These are phyloP conservation scores for Drosophila parabipectinata DNA, from an alignment of 1,140 invertebrate genomes.

Conservation along the genomic window DNA sequence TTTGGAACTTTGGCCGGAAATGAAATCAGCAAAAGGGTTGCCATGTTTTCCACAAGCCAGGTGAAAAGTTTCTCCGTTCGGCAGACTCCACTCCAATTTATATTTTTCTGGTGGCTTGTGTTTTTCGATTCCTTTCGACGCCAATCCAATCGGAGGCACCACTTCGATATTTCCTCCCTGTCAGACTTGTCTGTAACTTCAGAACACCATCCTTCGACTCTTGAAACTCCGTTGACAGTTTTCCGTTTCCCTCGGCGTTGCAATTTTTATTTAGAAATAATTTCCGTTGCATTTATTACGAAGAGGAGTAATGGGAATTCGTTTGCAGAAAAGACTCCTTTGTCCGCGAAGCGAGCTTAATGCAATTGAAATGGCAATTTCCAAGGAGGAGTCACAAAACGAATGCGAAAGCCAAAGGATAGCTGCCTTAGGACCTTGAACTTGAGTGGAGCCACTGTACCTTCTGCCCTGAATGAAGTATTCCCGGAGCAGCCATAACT, in stretches of 20 bases:
- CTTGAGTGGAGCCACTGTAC: constrained; percentile 18
- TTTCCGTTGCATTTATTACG: constrained; percentile 38
- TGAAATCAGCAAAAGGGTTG: constrained; percentile 2
- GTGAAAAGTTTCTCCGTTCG: background rate
- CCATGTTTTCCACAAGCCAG: background rate
- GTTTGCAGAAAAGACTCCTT: constrained; percentile 21
- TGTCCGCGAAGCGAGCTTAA: constrained; percentile 18
- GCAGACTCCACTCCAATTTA: constrained; percentile 2
- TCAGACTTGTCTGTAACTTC: constrained; percentile 2
- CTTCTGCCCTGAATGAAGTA: constrained; percentile 6
- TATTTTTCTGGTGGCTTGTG: background rate
- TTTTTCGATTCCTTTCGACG: constrained; percentile 25
- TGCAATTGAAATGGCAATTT: constrained; percentile 31
- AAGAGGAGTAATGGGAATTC: constrained; percentile 23
- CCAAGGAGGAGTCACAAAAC: background rate
- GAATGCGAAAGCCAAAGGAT: background rate
- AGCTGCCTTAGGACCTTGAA: constrained; percentile 35
- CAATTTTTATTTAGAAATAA: constrained; percentile 45
- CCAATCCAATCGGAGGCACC: constrained; percentile 29
- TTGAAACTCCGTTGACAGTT: constrained; percentile 43
- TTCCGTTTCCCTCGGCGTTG: constrained; percentile 22
- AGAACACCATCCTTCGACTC: background rate
- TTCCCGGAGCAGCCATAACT: constrained; percentile 24
- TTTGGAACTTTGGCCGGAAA: constrained; percentile 31
- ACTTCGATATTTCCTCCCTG: background rate